Base-by-base conservation (phyloP, 92 coral and sea anemone genomes). In the Epizoanthus rinbou region DNA sequence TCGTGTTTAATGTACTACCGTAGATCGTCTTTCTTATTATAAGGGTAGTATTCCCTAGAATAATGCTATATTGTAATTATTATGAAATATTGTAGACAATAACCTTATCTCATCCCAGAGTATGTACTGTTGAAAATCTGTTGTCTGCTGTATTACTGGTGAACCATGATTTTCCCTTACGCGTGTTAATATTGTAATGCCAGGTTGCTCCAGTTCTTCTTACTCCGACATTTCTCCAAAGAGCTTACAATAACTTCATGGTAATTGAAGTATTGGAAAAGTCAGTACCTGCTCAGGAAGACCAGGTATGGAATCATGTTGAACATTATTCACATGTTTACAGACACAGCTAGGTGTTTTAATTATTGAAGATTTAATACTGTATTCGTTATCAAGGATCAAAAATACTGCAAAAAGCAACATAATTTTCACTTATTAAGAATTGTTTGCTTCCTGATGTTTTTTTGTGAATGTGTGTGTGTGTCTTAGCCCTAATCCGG, bases 261-360 rank as follows among this genome's bases (percentile, higher is more conserved):
- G 89, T 95, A 58, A 70, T 92, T 10, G 99, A 97, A 64, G 98
- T 97, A 57, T 92, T 98, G 93, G 88, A 92, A 79, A 97, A 95
- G 81, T 56, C 90, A 35, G 87, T 87, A 8, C 91, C 91, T 78
- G 71, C 84, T 21, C 88, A 87, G 25, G 97, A 91, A 71, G 97
- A 91, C 70, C 69, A 85, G 94, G 96, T 92, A 37, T 21, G 25
- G 35, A 64, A 21, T 64, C 24, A 21, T 64, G 24, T 69, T 25
- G 43, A 64, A 50, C 54, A 50, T 50, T 50, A 13, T 50, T 50
- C 54, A 33, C 14, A 37, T n/a, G 6, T 71, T 50, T 13, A 60
- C 15, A 8, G 25, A 28, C 11, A 11, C 33, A 35, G 23, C 9
- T 31, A n/a, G 33, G 10, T 63, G 22, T 8, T 0, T 28, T 28